Evolutionary conservation across 2,113 vertebrate species (phyloP), one percentile per base, ranked within the genome.

Genomic region (Xiphophorus hellerii): DNA sequence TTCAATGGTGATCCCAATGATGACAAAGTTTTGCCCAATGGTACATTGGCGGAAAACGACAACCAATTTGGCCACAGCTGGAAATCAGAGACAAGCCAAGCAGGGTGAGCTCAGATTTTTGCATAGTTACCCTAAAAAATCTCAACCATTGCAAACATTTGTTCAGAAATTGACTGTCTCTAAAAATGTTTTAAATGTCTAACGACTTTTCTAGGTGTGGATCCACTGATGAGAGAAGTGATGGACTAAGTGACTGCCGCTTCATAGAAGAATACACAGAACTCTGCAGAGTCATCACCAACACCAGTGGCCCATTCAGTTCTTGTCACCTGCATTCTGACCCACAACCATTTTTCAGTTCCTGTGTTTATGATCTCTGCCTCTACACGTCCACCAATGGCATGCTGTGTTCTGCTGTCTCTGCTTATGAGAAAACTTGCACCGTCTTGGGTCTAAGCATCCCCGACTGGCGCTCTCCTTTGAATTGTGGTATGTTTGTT

Each of bases 11-110:
- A 93, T 51, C 76, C 81, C 65, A 20, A 29, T 27, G 94, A 94
- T 70, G 94, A 95, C 74, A 94, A 92, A 85, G 74, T 81, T 13
- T 48, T 84, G 25, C 92, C 92, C 1, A 84, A 66, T 58, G 94
- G 94, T 28, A 73, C 66, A 1, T 22, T n/a, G 8, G 84, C 92
- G 6, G 76, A n/a, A 35, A 87, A 84, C 37, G 94, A 94, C 11
- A n/a, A 48, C 7, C 48, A 86, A 0, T 94, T 95, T 74, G 93
- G 94, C 25, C 66, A 90, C 3, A 89, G 92, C 54, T 94, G 93
- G 94, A 93, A 82, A 74, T 75, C 89, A 35, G 7, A 82, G 13
- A 76, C 58, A 39, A 90, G 91, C 73, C 77, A 62, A 35, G 69
- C 78, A 78, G 86, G 90, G 93, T 94, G 72, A 87, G 88, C 0